Base-by-base conservation (phyloP, 2,888 invertebrate genomes). In the Ophion obscuratus region DNA sequence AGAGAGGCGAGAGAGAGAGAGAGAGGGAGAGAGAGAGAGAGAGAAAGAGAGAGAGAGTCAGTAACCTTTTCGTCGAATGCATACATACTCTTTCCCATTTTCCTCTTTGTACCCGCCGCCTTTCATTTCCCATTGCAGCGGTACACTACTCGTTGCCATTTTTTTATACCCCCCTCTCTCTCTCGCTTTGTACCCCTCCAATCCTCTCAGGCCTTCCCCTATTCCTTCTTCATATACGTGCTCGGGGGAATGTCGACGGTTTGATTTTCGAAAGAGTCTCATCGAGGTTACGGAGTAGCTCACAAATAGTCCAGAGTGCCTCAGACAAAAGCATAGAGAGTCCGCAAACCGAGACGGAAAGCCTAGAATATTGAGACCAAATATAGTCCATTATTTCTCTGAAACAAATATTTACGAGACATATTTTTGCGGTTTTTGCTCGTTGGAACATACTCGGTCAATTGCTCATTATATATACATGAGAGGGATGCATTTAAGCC, bases 111-210 rank as follows among this genome's bases (percentile, higher is more conserved):
- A 59, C 67, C 89, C 87, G 84, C 89, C 88, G 88, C 88, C 89
- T 91, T 91, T 90, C 90, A 90, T 91, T 91, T 89, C 90, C 90
- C 91, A 91, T 91, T 91, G 90, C 88, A 88, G 89, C 87, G 87
- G 40, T 75, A 75, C 86, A 88, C 90, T 86, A 88, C 91, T 91
- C 91, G 91, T 91, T 91, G 91, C 90, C 90, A 91, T 91, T 91
- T 91, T 89, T 88, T 89, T 87, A 47, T 47, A 27, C 31, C 71
- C 40, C 74, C 11, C 62, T 24, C n/a, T 27, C n/a, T 40, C 9
- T 40, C 44, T n/a, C 24, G 14, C 62, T 7, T 40, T 27, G 20
- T 36, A 61, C 17, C 47, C 36, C 47, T 31, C 70, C 24, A 27
- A 31, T 57, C 47, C 67, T 57, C 68, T n/a, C 68, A 31, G 27